A percentile compares a stretch with the other conserved stretches of the same genome.
Evolutionary conservation across 2,797 vertebrate genomes (phyloP).

Genomic region (Artibeus jamaicensis): DNA sequence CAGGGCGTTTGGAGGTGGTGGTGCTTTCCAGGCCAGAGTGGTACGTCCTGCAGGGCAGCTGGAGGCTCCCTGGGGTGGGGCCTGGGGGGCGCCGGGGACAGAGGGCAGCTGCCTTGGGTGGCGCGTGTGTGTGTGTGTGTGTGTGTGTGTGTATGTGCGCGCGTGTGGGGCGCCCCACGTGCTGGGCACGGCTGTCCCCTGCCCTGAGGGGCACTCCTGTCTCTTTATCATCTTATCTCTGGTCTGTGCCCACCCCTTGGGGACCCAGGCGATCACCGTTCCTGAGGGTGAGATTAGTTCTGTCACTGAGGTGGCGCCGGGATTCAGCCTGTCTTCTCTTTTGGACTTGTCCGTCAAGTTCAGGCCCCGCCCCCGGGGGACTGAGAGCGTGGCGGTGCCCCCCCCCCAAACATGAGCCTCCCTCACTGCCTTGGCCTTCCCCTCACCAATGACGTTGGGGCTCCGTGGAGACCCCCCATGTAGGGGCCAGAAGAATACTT

Average conservation of each 20-base stretch:
- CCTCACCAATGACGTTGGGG: neutral
- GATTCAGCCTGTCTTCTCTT: neutral
- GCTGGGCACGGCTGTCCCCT: neutral
- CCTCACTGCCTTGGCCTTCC: neutral
- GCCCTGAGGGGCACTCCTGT: neutral
- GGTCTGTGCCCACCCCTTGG: fast-evolving
- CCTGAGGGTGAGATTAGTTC: neutral
- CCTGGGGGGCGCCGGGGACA: neutral
- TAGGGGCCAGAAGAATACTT: neutral
- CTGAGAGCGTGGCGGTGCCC: neutral
- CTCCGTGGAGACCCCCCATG: fast-evolving
- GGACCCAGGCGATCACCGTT: fast-evolving
- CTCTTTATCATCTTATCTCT: neutral
- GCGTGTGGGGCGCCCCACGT: neutral
- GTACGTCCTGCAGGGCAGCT: neutral
- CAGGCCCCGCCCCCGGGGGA: neutral
- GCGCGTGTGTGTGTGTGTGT: no score
- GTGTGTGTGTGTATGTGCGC: neutral
- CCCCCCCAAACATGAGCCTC: neutral
- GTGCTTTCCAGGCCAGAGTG: neutral
- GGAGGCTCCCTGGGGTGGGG: neutral
- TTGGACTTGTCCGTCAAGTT: neutral
- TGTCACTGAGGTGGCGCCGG: fast-evolving
- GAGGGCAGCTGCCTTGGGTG: neutral
- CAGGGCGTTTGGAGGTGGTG: neutral